Evolutionary conservation across 2,797 vertebrate species (phyloP), one percentile per base, ranked within the genome.

Genomic region (Parauchenoglanis ngamensis): DNA sequence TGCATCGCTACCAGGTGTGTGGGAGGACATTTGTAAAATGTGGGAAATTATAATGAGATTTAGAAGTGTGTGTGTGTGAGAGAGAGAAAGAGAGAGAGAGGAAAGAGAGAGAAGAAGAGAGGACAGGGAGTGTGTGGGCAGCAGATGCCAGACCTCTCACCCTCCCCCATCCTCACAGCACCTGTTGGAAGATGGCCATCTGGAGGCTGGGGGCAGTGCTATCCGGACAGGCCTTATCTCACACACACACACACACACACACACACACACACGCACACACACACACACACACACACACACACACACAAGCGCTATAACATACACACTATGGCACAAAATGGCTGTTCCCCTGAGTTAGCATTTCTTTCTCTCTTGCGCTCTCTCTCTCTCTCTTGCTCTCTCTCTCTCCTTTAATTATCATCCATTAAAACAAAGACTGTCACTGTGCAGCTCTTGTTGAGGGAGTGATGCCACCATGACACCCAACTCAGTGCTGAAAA

Each of bases 111-210:
- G 75, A 40, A 78, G 15, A 44, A 17, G 7, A 23, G 10, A 46
- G 46, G 56, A 81, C 25, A 81, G 19, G 11, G 35, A 63, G 72
- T 84, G 84, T 73, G 87, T 92, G 92, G 87, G 92, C 89, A 93
- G 94, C 94, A 95, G 94, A 94, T 94, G 93, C 93, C 94, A 93
- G 91, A 92, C 87, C 89, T 93, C 85, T 90, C 88, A 91, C 84
- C 92, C 93, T 82, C 92, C 75, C 7, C 49, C 91, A 89, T 59
- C 86, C 79, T 67, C 49, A 68, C 92, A 92, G 92, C 95, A 96
- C 95, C 95, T 96, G 94, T 95, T 95, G 93, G 93, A 93, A 83
- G 44, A 0, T 31, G 90, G 92, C 94, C 93, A 95, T 95, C 93
- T 94, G 93, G 92, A 93, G 85, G 85, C 87, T 89, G 90, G 90